Conservation (phyloP, 2,888 invertebrate genomes). For the Caenorhabditis macrosperma region DNA sequence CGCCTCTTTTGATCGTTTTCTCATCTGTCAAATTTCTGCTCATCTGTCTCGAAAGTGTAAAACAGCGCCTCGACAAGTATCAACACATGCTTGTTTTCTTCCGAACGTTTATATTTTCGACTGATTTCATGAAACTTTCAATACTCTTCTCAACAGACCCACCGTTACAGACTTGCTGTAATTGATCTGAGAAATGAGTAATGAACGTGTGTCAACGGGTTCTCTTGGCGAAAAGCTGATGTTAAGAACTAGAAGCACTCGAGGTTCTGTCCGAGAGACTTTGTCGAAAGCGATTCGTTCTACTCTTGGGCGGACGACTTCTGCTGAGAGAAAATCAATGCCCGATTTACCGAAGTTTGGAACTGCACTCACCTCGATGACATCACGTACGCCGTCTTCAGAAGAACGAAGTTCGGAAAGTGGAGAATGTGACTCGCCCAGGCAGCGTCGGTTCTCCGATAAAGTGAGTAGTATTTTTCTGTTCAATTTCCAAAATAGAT, state of each 20-base stretch:
- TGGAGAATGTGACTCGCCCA: conserved; percentile 38
- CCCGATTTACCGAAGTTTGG: conserved; percentile 43
- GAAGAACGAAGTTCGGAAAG: conserved; percentile 50
- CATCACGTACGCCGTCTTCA: conserved; percentile 23
- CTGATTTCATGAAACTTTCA: conserved; percentile 28
- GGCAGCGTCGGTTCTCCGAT: conserved; percentile 14
- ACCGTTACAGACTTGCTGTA: conserved; percentile 39
- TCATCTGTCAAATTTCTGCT: conserved; percentile 41
- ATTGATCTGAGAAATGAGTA: conserved; percentile 38
- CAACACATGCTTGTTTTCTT: conserved; percentile 34
- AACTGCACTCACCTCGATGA: conserved; percentile 46
- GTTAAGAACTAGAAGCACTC: conserved; percentile 52
- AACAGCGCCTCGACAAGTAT: conserved; percentile 38
- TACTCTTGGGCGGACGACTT: conserved; percentile 57
- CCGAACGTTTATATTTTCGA: conserved; percentile 5
- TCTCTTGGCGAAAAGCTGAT: conserved; percentile 62
- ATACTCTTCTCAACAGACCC: conserved; percentile 17
- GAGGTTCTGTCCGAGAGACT: conserved; percentile 62
- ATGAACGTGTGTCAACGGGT: conserved; percentile 64
- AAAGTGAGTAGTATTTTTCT: too few relatives aligned
- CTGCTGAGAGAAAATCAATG: conserved; percentile 44
- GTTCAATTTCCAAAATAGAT: too few relatives aligned
- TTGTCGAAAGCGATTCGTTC: conserved; percentile 59
- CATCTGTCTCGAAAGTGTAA: conserved; percentile 47
- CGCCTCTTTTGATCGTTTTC: neutral